Conservation (phyloP, 92 coral and sea anemone genomes). For the Actinernus sp. region DNA sequence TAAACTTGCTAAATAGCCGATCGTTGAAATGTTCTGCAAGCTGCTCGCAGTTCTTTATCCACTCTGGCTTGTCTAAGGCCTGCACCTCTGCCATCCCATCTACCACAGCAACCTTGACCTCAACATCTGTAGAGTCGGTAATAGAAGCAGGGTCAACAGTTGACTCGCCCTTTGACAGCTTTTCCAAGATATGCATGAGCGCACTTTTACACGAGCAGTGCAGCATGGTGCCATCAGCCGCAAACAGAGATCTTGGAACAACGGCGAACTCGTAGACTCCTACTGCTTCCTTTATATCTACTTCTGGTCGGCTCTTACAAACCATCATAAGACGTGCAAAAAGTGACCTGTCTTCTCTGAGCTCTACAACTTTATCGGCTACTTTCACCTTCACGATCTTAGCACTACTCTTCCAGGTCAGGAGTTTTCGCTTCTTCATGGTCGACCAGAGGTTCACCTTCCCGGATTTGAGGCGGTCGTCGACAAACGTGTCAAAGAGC, state of each 20-base stretch:
- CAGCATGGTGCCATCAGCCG: conserved; percentile 28
- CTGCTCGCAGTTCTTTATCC: conserved; percentile 34
- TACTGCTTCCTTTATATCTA: conserved; percentile 34
- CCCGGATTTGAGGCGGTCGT: conserved; percentile 23
- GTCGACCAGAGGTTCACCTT: conserved; percentile 43
- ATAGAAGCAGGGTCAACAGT: background rate
- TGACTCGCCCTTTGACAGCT: background rate
- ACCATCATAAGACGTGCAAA: conserved; percentile 34
- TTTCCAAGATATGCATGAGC: conserved; percentile 13
- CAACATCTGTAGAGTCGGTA: no score
- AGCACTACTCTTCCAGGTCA: conserved; percentile 19
- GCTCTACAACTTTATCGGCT: conserved; percentile 27
- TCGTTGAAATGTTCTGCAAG: conserved; percentile 48
- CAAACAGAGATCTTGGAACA: conserved; percentile 30
- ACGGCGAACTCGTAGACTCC: conserved; percentile 34
- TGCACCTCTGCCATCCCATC: conserved; percentile 67
- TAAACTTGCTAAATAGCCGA: conserved; percentile 9
- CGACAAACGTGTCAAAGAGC: conserved; percentile 35
- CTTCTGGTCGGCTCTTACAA: conserved; percentile 6
- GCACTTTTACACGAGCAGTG: conserved; percentile 19
- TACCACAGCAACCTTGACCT: conserved; percentile 17
- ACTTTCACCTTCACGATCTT: conserved; percentile 15
- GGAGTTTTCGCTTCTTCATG: conserved; percentile 43
- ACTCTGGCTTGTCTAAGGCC: conserved; percentile 49
- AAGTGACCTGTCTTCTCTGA: conserved; percentile 40